Percentiles rank a stretch among this genome's conserved stretches.
phyloP scores from a whole-genome alignment of 2,888 invertebrate genomes.

The Nemapogon koenigi region DNA sequence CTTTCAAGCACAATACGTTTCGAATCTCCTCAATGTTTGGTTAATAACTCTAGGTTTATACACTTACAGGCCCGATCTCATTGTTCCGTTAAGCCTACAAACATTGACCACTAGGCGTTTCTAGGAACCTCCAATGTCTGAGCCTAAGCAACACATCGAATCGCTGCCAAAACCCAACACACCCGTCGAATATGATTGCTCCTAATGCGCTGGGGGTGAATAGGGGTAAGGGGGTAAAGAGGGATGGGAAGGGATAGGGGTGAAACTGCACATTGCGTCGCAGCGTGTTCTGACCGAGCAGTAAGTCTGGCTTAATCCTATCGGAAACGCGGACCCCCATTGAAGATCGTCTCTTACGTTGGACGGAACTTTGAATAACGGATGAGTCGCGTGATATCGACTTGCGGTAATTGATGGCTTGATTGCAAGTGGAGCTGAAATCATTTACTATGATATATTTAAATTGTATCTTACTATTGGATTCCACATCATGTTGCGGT shows the following conservation, averaged over 20 bases:
- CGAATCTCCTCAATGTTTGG: too few relatives aligned
- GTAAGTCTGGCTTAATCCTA: constrained; percentile 65
- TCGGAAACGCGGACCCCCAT: constrained; percentile 59
- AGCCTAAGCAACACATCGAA: constrained; percentile 50
- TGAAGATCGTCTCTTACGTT: constrained; percentile 39
- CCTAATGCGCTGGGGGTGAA: constrained; percentile 47
- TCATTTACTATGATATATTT: too few relatives aligned
- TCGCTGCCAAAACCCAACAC: constrained; percentile 59
- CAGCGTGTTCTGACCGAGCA: constrained; percentile 61
- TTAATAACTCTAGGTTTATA: too few relatives aligned
- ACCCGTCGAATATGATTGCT: constrained; percentile 62
- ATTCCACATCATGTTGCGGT: too few relatives aligned
- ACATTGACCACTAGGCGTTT: constrained; percentile 25
- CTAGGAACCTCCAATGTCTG: constrained; percentile 18
- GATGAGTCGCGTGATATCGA: neutral
- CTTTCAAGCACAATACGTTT: too few relatives aligned
- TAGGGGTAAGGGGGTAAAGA: constrained; percentile 22
- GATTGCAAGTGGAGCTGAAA: too few relatives aligned
- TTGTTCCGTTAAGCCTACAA: too few relatives aligned
- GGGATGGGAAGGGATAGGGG: constrained; percentile 12
- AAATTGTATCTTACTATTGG: too few relatives aligned
- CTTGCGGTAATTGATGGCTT: too few relatives aligned
- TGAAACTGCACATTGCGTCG: constrained; percentile 29
- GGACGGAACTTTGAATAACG: neutral
- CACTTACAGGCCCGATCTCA: too few relatives aligned